phyloP scores from a whole-genome alignment of 1,140 invertebrate species.

The Zaprionus davidi region DNA sequence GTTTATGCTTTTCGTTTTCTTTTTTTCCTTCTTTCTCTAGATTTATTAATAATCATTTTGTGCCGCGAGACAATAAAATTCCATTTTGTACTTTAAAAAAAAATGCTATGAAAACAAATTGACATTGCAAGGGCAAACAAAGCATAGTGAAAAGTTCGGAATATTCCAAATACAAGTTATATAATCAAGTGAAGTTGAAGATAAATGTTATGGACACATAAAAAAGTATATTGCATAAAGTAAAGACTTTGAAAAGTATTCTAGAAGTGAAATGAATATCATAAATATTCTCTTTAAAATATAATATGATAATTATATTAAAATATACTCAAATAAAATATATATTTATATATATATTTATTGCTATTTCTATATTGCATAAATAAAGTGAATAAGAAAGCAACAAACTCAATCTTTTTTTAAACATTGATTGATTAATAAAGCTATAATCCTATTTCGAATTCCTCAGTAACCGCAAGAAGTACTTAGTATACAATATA shows the following conservation, averaged over 20 bases:
- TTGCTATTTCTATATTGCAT: no score
- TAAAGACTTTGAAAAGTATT: background rate
- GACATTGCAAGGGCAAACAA: conserved; percentile 1
- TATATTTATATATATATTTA: no score
- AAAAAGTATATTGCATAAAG: background rate
- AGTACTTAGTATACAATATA: background rate
- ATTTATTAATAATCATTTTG: conserved; percentile 2
- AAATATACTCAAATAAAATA: background rate
- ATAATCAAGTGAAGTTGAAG: background rate
- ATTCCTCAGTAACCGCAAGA: background rate
- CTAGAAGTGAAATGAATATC: background rate
- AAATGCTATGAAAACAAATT: conserved; percentile 2
- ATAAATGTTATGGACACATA: background rate
- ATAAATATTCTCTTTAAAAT: background rate
- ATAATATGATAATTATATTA: background rate
- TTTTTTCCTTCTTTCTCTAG: background rate
- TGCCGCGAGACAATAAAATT: background rate
- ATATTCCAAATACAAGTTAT: background rate
- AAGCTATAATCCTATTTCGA: background rate
- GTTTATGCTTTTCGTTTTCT: background rate
- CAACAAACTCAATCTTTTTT: background rate
- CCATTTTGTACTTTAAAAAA: background rate
- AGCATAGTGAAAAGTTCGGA: background rate
- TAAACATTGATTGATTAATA: background rate
- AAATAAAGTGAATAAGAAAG: no score